Evolutionary conservation across 2,113 vertebrate genomes (phyloP).

Genomic region (Equus przewalskii): DNA sequence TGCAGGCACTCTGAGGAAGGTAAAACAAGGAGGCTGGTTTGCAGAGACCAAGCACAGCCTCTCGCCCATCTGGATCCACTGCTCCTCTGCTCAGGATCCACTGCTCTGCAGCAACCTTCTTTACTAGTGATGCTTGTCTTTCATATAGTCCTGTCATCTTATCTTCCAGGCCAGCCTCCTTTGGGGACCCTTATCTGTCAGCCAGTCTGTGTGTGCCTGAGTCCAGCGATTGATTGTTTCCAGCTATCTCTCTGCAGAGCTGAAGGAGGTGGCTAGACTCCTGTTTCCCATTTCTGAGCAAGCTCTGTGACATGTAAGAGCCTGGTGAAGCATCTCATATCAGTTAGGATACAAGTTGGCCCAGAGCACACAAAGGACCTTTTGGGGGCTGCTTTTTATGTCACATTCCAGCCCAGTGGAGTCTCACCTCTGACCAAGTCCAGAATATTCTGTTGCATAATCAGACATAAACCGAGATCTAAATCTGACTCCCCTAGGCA

Average conservation of each 20-base stretch:
- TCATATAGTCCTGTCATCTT: neutral
- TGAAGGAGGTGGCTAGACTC: neutral
- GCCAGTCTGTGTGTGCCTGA: neutral
- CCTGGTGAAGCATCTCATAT: neutral
- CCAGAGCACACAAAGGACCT: neutral
- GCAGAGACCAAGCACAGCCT: neutral
- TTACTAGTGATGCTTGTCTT: fast-evolving
- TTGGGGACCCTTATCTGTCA: neutral
- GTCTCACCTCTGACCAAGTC: neutral
- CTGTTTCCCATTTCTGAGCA: neutral
- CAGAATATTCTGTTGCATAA: neutral
- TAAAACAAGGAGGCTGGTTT: neutral
- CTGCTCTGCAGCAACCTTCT: neutral
- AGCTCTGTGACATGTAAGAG: neutral
- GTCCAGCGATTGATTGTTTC: neutral
- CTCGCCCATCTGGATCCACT: neutral
- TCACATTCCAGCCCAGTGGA: neutral
- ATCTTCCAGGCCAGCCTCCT: neutral
- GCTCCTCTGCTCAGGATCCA: neutral
- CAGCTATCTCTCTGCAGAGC: neutral
- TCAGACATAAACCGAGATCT: neutral
- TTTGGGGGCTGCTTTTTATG: neutral
- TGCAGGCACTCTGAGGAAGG: fast-evolving
- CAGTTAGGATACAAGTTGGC: neutral
- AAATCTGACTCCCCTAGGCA: neutral